Conservation (phyloP, 2,113 vertebrate genomes). For the Pardalotus punctatus region DNA sequence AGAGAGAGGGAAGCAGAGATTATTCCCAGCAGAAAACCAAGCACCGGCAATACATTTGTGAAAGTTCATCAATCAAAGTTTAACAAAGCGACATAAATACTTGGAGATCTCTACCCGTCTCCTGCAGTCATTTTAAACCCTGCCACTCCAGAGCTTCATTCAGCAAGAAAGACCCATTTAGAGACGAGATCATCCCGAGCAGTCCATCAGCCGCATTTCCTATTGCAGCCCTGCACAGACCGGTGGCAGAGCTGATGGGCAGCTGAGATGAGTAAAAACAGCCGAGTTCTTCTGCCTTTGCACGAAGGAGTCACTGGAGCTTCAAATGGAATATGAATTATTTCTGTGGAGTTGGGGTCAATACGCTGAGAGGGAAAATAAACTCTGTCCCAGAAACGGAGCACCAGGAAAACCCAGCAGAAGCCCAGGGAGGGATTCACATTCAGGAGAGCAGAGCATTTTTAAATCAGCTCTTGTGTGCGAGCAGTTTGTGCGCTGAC, state of each 20-base stretch:
- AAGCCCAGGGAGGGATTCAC: neutral
- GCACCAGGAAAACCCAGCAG: neutral
- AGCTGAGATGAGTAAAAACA: neutral
- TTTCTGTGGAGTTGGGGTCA: neutral
- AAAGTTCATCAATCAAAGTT: neutral
- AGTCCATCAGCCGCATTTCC: neutral
- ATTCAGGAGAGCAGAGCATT: neutral
- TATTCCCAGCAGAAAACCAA: neutral
- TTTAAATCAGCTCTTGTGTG: neutral
- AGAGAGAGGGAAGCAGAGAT: neutral
- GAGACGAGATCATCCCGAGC: rapidly evolving
- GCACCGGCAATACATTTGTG: neutral
- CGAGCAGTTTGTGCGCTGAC: neutral
- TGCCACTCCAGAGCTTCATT: neutral
- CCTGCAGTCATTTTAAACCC: neutral
- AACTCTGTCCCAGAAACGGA: neutral
- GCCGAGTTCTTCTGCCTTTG: neutral
- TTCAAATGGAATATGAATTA: neutral
- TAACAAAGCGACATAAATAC: neutral
- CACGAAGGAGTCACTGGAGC: neutral
- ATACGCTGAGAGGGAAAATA: neutral
- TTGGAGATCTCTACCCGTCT: neutral
- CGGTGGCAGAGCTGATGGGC: neutral
- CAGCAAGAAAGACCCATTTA: neutral
- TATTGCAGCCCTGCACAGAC: rapidly evolving